Evolutionary conservation across 2,888 invertebrate genomes (phyloP), one percentile per base, ranked within the genome.

Genomic region (Danaus chrysippus): DNA sequence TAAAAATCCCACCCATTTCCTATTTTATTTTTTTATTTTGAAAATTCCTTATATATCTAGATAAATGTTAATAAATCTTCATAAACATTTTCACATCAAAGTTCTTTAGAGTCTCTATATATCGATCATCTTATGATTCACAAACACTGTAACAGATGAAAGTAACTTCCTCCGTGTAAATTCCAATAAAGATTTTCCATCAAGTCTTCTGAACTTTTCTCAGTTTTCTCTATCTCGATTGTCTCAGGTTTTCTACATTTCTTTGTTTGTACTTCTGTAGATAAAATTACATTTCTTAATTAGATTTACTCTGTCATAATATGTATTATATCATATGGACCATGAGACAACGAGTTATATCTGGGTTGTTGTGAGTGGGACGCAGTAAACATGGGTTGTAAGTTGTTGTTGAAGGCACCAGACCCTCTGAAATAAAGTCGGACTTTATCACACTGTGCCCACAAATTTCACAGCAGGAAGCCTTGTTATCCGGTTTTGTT

Each of bases 301-400:
- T 82, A 87, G 79, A 79, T 66, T 71, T 58, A 43, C 54, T 67
- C 70, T 73, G 68, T 69, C 49, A 58, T 60, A 49, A 56, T 73
- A 63, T 66, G 72, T 69, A 73, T 87, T 92, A 93, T 76, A 93
- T 91, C 89, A 92, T 93, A 83, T 93, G 92, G 79, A 91, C 92
- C 92, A 92, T 92, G 86, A 92, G 91, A 88, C 92, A 92, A 82
- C 92, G 92, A 83, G 93, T 92, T 81, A 92, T 91, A 82, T 93
- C 93, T 78, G 93, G 92, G 78, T 92, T 92, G 89, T 90, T 91
- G 91, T 91, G 91, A 73, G 91, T 91, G 76, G 91, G 88, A 71
- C 88, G 90, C 71, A 84, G 90, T 81, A 87, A 84, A 83, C 89
- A 86, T 77, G 87, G 87, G 73, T 85, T 88, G 88, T 77, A 82